These are phyloP conservation scores for Oxystoma pomonae DNA, from an alignment of 2,888 invertebrate genomes.

Conservation along the genomic window DNA sequence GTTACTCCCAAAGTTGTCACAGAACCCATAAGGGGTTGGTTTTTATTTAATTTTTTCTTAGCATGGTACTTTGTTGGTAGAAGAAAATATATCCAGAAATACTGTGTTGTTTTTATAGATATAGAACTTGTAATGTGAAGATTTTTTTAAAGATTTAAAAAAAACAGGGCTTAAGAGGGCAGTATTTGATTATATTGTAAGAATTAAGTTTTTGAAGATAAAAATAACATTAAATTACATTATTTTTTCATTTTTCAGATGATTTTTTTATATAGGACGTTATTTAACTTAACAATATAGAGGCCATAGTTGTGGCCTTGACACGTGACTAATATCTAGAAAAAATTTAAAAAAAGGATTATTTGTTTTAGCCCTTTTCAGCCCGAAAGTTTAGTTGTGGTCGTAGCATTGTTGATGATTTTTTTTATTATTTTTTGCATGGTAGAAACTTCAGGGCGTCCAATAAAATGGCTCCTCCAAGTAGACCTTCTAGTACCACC, in stretches of 20 bases:
- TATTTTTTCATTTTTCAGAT: too few species aligned
- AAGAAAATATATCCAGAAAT: neutral
- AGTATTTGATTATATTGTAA: too few species aligned
- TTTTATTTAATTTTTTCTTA: neutral
- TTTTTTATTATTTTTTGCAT: slow-evolving; percentile 37
- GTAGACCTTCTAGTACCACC: slow-evolving; percentile 46
- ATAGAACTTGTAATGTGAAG: too few species aligned
- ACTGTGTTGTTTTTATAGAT: too few species aligned
- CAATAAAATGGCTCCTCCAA: slow-evolving; percentile 46
- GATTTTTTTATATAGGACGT: too few species aligned
- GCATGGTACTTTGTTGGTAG: neutral
- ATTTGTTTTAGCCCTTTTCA: too few species aligned
- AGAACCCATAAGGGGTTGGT: slow-evolving; percentile 37
- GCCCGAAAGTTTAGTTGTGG: neutral
- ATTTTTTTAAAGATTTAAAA: too few species aligned
- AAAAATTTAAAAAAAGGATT: neutral
- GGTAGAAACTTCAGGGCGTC: slow-evolving; percentile 62
- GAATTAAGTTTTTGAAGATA: too few species aligned
- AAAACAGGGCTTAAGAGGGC: too few species aligned
- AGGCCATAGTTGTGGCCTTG: neutral
- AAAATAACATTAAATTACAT: too few species aligned
- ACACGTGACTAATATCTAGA: neutral
- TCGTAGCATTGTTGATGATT: neutral
- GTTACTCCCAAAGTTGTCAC: slow-evolving; percentile 42
- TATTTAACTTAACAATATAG: too few species aligned